Conservation (phyloP, 2,888 invertebrate genomes). For the Erebia palarica region DNA sequence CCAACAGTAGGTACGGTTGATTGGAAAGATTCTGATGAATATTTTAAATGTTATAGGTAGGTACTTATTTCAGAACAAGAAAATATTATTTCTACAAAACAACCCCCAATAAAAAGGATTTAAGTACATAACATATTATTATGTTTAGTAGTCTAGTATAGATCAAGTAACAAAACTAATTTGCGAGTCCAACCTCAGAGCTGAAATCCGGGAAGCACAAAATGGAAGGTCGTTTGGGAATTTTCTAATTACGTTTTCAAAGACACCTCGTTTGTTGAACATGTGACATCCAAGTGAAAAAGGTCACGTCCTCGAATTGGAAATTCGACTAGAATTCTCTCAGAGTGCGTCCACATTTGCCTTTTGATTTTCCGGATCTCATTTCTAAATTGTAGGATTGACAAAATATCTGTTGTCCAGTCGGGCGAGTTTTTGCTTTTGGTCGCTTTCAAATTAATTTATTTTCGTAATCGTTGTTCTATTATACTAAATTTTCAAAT, state of each 20-base stretch:
- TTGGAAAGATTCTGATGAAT: too few relatives aligned
- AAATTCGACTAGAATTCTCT: conserved; percentile 51
- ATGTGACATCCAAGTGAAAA: conserved; percentile 77
- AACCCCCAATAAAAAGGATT: not conserved
- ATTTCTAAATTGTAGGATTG: conserved; percentile 51
- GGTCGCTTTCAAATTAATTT: conserved; percentile 15
- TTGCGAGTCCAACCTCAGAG: conserved; percentile 55
- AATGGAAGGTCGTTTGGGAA: conserved; percentile 74
- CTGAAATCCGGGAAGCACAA: conserved; percentile 59
- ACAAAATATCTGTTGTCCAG: conserved; percentile 26
- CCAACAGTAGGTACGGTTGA: too few relatives aligned
- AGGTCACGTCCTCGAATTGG: conserved; percentile 80
- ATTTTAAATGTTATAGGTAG: not conserved
- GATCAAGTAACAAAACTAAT: conserved; percentile 69
- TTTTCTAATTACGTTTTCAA: conserved; percentile 82
- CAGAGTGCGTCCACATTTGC: conserved; percentile 53
- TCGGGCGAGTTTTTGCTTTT: conserved; percentile 8
- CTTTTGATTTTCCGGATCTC: conserved; percentile 66
- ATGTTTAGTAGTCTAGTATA: conserved; percentile 36
- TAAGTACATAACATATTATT: not conserved
- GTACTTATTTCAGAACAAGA: not conserved
- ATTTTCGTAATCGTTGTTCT: not conserved
- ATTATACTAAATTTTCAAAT: too few relatives aligned
- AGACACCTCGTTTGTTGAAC: conserved; percentile 80
- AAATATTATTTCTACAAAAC: not conserved